phyloP scores from a whole-genome alignment of 2,113 vertebrate species.

The Galemys pyrenaicus region DNA sequence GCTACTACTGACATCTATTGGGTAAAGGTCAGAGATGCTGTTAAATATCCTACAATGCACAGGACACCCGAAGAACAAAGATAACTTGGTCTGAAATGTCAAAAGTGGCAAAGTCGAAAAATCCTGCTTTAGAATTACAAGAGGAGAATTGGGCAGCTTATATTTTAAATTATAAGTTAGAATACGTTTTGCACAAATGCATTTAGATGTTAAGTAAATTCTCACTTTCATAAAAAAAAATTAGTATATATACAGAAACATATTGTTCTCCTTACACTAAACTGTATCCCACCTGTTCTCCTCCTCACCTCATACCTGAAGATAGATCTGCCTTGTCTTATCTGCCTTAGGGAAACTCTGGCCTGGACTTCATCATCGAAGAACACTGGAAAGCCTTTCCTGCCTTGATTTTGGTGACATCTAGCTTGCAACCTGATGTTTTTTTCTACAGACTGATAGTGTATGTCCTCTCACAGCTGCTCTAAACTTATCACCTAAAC shows the following conservation, averaged over 20 bases:
- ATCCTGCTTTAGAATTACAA: neutral
- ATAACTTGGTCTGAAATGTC: neutral
- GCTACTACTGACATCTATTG: neutral
- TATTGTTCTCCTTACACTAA: constrained; percentile 79
- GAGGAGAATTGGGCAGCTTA: constrained; percentile 67
- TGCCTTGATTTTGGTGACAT: constrained; percentile 85
- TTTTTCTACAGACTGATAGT: constrained; percentile 85
- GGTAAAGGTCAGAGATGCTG: neutral
- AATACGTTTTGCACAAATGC: neutral
- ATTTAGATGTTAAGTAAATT: constrained; percentile 47
- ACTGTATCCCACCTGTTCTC: constrained; percentile 83
- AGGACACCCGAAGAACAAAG: neutral
- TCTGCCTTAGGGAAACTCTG: constrained; percentile 86
- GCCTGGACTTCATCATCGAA: constrained; percentile 83
- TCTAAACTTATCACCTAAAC: constrained; percentile 90
- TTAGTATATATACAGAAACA: constrained; percentile 67
- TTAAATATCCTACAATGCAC: neutral
- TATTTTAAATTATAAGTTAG: constrained; percentile 38
- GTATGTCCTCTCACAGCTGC: constrained; percentile 86
- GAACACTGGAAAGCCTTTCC: constrained; percentile 86
- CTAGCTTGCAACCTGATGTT: constrained; percentile 87
- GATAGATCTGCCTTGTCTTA: constrained; percentile 86
- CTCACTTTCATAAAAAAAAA: constrained; percentile 65
- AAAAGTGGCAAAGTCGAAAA: neutral
- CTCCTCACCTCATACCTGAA: constrained; percentile 86